Percentiles rank a stretch among this genome's conserved stretches.
These are phyloP conservation scores for Apamea sordens DNA, from an alignment of 2,888 invertebrate species.

Conservation along the genomic window DNA sequence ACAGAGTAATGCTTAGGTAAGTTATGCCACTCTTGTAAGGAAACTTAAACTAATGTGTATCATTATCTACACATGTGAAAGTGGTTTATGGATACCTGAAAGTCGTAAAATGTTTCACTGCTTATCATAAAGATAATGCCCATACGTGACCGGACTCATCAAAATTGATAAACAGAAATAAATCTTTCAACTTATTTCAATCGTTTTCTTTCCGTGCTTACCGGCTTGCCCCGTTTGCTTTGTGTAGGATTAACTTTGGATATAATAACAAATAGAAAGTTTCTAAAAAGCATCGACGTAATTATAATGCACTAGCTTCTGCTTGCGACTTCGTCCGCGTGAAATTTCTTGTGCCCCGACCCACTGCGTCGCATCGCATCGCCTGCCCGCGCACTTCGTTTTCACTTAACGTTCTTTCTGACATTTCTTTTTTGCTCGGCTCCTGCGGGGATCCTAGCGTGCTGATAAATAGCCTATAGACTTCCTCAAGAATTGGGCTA, in stretches of 20 bases:
- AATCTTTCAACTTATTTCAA: slow-evolving; percentile 27
- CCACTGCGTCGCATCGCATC: no score
- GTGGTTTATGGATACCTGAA: slow-evolving; percentile 14
- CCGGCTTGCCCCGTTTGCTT: background rate
- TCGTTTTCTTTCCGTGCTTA: slow-evolving; percentile 6
- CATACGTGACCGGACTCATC: slow-evolving; percentile 45
- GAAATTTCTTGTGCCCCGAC: no score
- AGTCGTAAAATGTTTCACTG: slow-evolving; percentile 6
- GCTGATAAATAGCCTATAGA: no score
- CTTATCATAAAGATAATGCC: slow-evolving; percentile 37
- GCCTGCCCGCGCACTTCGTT: no score
- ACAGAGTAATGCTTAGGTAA: background rate
- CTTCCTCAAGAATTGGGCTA: no score
- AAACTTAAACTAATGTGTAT: background rate
- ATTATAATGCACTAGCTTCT: background rate
- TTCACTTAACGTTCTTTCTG: no score
- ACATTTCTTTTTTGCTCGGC: no score
- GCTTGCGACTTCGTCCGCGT: no score
- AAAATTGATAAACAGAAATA: slow-evolving; percentile 45
- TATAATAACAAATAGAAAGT: background rate
- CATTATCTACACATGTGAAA: slow-evolving; percentile 25
- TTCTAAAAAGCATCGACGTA: background rate
- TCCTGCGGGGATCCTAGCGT: no score
- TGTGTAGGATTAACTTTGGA: background rate
- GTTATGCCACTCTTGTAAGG: background rate